A percentile compares a stretch with the other conserved stretches of the same genome.
Conservation (phyloP, 2,113 vertebrate species). For the Plectropomus leopardus region DNA sequence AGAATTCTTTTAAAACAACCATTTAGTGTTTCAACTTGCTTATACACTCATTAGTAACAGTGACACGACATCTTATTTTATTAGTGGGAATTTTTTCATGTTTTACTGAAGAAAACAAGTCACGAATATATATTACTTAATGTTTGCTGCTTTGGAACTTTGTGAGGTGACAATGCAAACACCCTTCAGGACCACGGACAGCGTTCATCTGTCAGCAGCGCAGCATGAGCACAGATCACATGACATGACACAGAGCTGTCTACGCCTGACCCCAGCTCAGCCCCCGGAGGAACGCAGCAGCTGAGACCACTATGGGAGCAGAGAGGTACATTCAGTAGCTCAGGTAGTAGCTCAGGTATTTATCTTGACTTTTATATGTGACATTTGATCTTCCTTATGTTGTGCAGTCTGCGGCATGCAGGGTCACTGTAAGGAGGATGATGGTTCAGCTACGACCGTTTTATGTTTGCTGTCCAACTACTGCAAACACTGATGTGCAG, state of each 20-base stretch:
- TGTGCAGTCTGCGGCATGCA: neutral
- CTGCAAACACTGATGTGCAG: neutral
- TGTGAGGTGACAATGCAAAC: neutral
- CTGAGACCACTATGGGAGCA: neutral
- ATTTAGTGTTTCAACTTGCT: neutral
- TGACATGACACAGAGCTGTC: neutral
- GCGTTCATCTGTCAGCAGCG: neutral
- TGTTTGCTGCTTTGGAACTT: neutral
- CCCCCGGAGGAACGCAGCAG: neutral
- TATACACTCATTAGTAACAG: neutral
- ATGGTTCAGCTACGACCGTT: neutral
- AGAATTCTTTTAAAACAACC: neutral
- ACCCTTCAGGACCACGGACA: neutral
- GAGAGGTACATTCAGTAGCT: neutral
- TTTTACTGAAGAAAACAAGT: neutral
- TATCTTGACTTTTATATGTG: neutral
- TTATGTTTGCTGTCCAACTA: neutral
- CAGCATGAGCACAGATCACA: conserved; percentile 18
- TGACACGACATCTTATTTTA: neutral
- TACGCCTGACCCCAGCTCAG: conserved; percentile 6
- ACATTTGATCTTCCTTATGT: conserved; percentile 1
- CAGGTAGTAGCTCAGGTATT: neutral
- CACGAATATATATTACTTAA: neutral
- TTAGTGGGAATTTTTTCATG: neutral
- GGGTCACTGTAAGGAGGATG: neutral